Conservation (phyloP, 2,888 invertebrate species). For the Tupiocoris notatus region DNA sequence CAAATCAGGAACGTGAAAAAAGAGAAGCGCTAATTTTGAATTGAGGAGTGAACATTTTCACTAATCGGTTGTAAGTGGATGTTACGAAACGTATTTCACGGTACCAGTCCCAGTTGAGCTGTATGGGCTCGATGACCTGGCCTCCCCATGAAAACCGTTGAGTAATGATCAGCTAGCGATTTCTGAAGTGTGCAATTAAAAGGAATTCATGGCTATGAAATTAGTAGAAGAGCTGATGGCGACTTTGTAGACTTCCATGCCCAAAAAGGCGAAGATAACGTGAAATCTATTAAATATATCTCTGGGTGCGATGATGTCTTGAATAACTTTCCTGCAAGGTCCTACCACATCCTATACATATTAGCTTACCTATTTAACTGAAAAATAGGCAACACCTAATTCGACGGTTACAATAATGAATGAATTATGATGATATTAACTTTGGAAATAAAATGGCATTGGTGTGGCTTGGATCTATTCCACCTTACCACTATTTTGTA, state of each 20-base stretch:
- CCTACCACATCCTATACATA: too few relatives aligned
- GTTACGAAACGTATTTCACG: not conserved
- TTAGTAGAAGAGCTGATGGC: not conserved
- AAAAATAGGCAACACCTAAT: too few relatives aligned
- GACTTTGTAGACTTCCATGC: not conserved
- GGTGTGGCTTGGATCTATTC: too few relatives aligned
- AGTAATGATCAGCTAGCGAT: conserved; percentile 13
- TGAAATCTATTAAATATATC: too few relatives aligned
- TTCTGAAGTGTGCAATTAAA: conserved; percentile 22
- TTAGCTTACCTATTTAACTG: too few relatives aligned
- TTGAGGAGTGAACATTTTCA: not conserved
- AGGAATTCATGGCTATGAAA: conserved; percentile 24
- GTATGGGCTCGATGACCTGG: not conserved
- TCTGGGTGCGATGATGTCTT: too few relatives aligned
- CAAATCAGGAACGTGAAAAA: not conserved
- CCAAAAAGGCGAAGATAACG: too few relatives aligned
- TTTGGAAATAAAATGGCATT: too few relatives aligned
- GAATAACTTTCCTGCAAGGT: too few relatives aligned
- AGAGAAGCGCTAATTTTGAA: not conserved
- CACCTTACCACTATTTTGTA: too few relatives aligned
- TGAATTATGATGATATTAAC: too few relatives aligned
- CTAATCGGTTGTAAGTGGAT: not conserved
- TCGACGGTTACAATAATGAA: too few relatives aligned
- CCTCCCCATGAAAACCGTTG: not conserved
- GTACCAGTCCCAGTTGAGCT: not conserved